Conservation (phyloP, 2,797 vertebrate genomes). For the Pygocentrus nattereri region DNA sequence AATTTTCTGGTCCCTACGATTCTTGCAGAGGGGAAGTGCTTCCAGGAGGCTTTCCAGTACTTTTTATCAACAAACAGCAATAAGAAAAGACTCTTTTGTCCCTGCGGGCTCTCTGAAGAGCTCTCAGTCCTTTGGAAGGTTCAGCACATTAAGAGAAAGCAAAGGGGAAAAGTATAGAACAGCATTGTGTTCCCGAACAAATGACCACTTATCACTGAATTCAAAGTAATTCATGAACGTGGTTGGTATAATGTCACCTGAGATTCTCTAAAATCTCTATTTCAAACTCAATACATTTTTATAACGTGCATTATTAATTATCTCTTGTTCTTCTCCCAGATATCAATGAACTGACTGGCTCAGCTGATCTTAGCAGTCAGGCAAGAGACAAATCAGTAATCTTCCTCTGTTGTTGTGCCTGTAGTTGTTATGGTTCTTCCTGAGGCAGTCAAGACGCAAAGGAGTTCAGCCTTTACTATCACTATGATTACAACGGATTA, state of each 20-base stretch:
- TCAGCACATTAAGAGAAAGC: constrained; percentile 36
- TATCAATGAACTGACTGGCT: constrained; percentile 33
- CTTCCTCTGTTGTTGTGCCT: constrained; percentile 34
- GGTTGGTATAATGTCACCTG: constrained; percentile 1
- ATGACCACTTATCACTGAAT: constrained; percentile 6
- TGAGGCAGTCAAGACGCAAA: constrained; percentile 17
- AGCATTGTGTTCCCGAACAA: constrained; percentile 38
- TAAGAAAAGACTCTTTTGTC: constrained; percentile 73
- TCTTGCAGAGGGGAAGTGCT: neutral
- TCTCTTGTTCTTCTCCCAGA: constrained; percentile 11
- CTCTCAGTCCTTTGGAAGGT: constrained; percentile 38
- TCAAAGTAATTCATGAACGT: constrained; percentile 34
- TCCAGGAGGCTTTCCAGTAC: constrained; percentile 56
- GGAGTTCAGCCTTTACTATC: neutral
- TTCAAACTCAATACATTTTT: constrained; percentile 16
- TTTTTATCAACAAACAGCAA: constrained; percentile 79
- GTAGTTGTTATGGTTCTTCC: constrained; percentile 27
- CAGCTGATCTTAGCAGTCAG: constrained; percentile 17
- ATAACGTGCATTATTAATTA: neutral
- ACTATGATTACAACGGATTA: neutral
- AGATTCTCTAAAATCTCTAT: constrained; percentile 26
- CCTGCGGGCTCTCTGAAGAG: constrained; percentile 56
- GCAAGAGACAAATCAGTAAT: constrained; percentile 45
- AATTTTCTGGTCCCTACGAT: neutral
- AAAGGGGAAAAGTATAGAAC: constrained; percentile 27